Conservation (phyloP, 2,113 vertebrate species). For the Xiphophorus couchianus region DNA sequence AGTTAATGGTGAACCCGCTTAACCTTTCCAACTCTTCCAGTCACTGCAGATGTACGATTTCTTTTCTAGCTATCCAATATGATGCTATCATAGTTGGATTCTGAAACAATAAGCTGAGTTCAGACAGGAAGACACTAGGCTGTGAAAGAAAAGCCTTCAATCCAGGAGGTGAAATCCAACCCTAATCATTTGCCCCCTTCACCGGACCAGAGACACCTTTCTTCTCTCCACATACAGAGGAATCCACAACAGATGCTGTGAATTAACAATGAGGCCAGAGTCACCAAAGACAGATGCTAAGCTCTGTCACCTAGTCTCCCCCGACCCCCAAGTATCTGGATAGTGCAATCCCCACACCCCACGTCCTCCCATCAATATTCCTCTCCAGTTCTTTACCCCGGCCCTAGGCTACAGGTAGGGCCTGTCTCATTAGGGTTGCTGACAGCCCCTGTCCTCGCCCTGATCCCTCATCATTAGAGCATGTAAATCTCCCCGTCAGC, state of each 20-base stretch:
- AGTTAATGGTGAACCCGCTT: no score
- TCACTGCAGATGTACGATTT: constrained; percentile 16
- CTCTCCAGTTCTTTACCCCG: constrained; percentile 58
- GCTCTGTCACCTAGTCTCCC: constrained; percentile 45
- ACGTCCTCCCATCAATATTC: constrained; percentile 39
- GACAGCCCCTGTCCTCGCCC: constrained; percentile 77
- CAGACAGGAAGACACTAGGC: constrained; percentile 44
- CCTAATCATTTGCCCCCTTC: constrained; percentile 38
- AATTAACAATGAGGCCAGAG: constrained; percentile 60
- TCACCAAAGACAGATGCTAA: constrained; percentile 77
- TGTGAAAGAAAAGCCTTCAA: constrained; percentile 36
- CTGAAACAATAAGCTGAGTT: constrained; percentile 50
- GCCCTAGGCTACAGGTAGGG: constrained; percentile 67
- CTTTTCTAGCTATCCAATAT: constrained; percentile 41
- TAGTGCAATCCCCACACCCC: constrained; percentile 18
- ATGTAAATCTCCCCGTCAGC: constrained; percentile 82
- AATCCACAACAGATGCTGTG: constrained; percentile 48
- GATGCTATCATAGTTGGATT: constrained; percentile 45
- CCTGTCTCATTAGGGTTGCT: constrained; percentile 78
- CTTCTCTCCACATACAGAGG: constrained; percentile 49
- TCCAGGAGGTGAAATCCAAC: constrained; percentile 7
- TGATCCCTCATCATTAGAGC: constrained; percentile 84
- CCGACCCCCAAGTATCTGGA: constrained; percentile 26
- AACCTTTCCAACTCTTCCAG: constrained; percentile 19
- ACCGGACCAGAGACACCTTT: constrained; percentile 21